Percentiles rank a stretch among this genome's conserved stretches.
Evolutionary conservation across 2,797 vertebrate genomes (phyloP).

Genomic region (Sarcophilus harrisii): DNA sequence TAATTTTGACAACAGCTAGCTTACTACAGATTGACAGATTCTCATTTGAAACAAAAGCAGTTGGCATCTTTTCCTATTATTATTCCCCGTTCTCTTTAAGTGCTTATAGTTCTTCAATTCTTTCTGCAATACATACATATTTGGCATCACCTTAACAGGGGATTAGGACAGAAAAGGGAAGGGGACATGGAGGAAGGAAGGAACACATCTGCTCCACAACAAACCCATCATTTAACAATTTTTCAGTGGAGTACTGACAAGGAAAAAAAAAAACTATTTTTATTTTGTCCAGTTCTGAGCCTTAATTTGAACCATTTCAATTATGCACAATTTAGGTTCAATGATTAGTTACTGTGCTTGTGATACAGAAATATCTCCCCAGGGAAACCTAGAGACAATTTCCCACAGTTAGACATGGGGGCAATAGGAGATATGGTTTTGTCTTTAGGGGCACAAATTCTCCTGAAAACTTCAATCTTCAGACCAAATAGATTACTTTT

Average conservation of each 20-base stretch:
- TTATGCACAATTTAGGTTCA: not conserved
- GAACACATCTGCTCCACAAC: not conserved
- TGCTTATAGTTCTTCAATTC: not conserved
- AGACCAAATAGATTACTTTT: slow-evolving; percentile 67
- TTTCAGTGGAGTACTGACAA: not conserved
- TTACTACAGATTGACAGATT: not conserved
- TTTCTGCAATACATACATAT: not conserved
- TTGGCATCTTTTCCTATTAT: slow-evolving; percentile 5
- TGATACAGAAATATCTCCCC: slow-evolving; percentile 8
- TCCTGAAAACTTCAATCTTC: slow-evolving; percentile 56
- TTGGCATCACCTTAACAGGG: not conserved
- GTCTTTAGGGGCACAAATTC: slow-evolving; percentile 37
- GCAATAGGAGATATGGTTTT: slow-evolving; percentile 16
- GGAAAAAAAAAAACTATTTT: not conserved
- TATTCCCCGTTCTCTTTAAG: not conserved
- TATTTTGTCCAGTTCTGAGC: not conserved
- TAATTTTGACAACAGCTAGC: slow-evolving; percentile 21
- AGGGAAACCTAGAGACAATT: not conserved
- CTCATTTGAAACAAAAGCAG: slow-evolving; percentile 21
- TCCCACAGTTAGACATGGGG: fast-evolving
- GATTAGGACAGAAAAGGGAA: no score
- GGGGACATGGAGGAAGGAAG: not conserved
- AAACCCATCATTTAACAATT: not conserved
- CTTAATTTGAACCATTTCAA: not conserved
- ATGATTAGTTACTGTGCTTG: slow-evolving; percentile 7